These are phyloP conservation scores for Crax fasciolata DNA, from an alignment of 2,797 vertebrate species.

Conservation along the genomic window DNA sequence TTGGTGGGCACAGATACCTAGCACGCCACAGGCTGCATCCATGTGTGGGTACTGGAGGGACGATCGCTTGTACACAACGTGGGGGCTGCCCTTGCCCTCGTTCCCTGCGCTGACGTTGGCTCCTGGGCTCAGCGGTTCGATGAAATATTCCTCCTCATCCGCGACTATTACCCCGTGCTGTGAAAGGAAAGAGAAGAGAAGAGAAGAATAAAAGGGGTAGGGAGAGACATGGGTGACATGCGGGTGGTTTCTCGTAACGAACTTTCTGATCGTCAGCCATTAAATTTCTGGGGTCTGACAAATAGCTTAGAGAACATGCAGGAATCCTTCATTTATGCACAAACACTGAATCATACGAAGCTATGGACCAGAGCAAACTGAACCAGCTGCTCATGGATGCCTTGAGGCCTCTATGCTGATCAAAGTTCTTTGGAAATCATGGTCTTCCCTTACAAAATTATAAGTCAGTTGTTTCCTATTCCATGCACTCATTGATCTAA, in stretches of 20 bases:
- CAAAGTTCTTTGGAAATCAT: constrained; percentile 27
- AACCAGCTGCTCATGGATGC: not conserved
- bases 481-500: not conserved
- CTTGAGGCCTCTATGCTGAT: constrained; percentile 23
- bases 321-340: not conserved
- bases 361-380: not conserved
- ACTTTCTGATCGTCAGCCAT: not conserved
- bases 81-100: constrained; percentile 90
- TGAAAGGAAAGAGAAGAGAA: not conserved
- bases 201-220: not conserved
- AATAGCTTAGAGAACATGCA: not conserved
- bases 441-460: not conserved
- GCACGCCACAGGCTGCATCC: constrained; percentile 95
- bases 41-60: constrained; percentile 96
- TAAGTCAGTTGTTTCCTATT: constrained; percentile 46
- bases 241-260: rapidly evolving
- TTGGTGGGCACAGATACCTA: constrained; percentile 83
- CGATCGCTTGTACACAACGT: constrained; percentile 97
- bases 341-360: not conserved
- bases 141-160: constrained; percentile 96
- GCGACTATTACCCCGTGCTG: constrained; percentile 98
- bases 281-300: not conserved
- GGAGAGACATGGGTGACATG: not conserved
- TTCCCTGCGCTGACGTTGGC: constrained; percentile 84
- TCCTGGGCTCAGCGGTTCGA: constrained; percentile 91